phyloP scores from a whole-genome alignment of 2,888 invertebrate species.

The Mactromeris polynyma region DNA sequence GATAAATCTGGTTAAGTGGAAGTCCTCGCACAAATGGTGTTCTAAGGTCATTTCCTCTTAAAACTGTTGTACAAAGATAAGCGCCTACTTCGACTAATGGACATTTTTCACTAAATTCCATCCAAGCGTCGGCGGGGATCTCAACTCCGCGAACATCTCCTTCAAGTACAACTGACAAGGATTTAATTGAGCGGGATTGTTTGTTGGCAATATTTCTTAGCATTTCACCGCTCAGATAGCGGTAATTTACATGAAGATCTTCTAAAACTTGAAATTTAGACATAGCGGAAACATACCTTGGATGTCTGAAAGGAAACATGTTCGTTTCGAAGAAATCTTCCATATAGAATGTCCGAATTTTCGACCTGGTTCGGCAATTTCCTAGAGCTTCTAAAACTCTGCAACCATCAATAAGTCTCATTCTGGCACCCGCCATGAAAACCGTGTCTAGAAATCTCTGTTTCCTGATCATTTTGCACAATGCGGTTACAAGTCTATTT shows the following conservation, averaged over 20 bases:
- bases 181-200: conserved; percentile 50
- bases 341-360: conserved; percentile 62
- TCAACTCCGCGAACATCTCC: conserved; percentile 64
- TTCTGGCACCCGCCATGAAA: conserved; percentile 63
- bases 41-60: conserved; percentile 65
- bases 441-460: conserved; percentile 64
- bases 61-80: conserved; percentile 70
- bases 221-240: conserved; percentile 62
- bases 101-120: conserved; percentile 54
- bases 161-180: conserved; percentile 69
- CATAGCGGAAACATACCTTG: conserved; percentile 61
- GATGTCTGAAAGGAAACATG: conserved; percentile 62
- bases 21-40: conserved; percentile 69
- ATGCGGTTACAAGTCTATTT: conserved; percentile 62
- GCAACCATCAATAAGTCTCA: conserved; percentile 70
- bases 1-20: conserved; percentile 66
- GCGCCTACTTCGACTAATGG: conserved; percentile 55
- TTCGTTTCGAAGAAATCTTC: conserved; percentile 72
- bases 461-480: conserved; percentile 70
- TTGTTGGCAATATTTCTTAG: conserved; percentile 60
- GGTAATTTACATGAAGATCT: conserved; percentile 68
- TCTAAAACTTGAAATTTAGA: conserved; percentile 59
- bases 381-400: conserved; percentile 70
- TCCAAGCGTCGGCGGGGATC: conserved; percentile 66
- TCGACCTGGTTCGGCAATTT: conserved; percentile 57